phyloP scores from a whole-genome alignment of 2,113 vertebrate genomes.

The Pseudorasbora parva region DNA sequence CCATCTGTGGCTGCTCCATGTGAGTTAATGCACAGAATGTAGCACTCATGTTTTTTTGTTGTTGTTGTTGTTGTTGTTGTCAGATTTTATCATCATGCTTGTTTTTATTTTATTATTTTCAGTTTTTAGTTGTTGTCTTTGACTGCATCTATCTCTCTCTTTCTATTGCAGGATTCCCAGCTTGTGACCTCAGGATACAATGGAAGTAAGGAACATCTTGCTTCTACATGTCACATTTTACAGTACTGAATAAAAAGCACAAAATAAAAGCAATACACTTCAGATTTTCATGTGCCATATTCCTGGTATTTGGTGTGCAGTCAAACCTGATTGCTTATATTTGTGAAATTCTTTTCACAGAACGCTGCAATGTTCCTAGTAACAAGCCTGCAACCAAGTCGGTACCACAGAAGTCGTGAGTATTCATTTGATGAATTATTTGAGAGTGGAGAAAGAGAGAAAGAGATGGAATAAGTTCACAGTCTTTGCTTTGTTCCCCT shows the following conservation, averaged over 20 bases:
- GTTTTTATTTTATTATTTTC: constrained; percentile 21
- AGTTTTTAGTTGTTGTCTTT: neutral
- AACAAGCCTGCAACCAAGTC: constrained; percentile 90
- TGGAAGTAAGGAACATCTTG: constrained; percentile 81
- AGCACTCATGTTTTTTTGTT: neutral
- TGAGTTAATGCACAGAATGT: constrained; percentile 6
- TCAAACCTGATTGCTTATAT: constrained; percentile 66
- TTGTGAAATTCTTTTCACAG: constrained; percentile 79
- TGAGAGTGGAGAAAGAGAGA: neutral
- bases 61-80: no score
- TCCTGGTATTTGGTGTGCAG: constrained; percentile 61
- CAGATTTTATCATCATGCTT: constrained; percentile 21
- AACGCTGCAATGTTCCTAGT: constrained; percentile 86
- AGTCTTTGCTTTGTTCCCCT: constrained; percentile 39
- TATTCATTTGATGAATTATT: constrained; percentile 71
- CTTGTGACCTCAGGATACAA: constrained; percentile 72
- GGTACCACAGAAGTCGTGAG: constrained; percentile 91
- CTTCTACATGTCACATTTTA: neutral
- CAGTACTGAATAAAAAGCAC: constrained; percentile 50
- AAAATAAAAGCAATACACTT: neutral
- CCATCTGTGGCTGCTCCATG: constrained; percentile 24
- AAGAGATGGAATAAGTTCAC: neutral
- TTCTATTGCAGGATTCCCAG: constrained; percentile 77
- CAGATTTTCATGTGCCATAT: constrained; percentile 57
- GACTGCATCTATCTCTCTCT: constrained; percentile 6